Evolutionary conservation across 2,113 vertebrate species (phyloP).

Genomic region (Callipepla squamata): DNA sequence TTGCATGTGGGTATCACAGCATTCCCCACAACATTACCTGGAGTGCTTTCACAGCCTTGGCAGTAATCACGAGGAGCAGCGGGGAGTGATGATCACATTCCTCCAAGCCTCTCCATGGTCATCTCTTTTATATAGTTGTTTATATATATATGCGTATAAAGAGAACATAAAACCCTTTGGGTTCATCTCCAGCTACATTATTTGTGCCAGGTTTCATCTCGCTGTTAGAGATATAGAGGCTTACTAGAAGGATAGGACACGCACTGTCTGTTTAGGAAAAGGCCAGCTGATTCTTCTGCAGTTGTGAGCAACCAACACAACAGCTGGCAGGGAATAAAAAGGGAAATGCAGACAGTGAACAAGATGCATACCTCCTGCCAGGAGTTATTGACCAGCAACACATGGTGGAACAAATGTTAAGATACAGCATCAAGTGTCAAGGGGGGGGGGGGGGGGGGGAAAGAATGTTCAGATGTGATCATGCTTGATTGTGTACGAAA

Average conservation of each 20-base stretch:
- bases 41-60: conserved; percentile 60
- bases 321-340: conserved; percentile 30
- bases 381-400: conserved; percentile 62
- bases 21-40: conserved; percentile 59
- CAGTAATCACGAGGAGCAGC: conserved; percentile 50
- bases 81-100: conserved; percentile 32
- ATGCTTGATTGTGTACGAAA: background rate
- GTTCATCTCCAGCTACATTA: background rate
- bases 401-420: conserved; percentile 64
- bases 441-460: background rate
- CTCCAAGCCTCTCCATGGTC: background rate
- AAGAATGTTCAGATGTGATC: background rate
- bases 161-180: background rate
- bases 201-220: background rate
- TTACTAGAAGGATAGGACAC: background rate
- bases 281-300: background rate
- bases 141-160: background rate
- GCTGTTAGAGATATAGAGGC: background rate
- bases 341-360: conserved; percentile 24
- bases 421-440: conserved; percentile 41
- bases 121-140: background rate
- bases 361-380: conserved; percentile 5
- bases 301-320: conserved; percentile 30
- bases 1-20: conserved; percentile 67
- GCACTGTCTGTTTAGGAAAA: background rate